phyloP scores from a whole-genome alignment of 1,140 invertebrate species.

The Bombus vancouverensis region DNA sequence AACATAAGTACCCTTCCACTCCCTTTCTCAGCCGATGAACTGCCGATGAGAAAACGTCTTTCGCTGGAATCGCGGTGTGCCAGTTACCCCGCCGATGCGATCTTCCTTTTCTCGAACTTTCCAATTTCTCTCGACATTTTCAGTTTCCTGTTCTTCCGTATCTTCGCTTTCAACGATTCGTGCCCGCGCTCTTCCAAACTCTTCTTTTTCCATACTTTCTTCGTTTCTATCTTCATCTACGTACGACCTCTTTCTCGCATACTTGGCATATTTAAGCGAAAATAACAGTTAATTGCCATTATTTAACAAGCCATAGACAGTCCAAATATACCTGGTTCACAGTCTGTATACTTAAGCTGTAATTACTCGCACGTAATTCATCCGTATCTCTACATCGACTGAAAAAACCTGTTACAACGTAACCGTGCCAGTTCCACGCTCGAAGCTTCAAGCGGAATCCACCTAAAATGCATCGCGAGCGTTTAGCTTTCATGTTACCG shows the following conservation, averaged over 20 bases:
- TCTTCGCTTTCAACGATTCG: background rate
- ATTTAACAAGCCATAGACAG: too few species aligned
- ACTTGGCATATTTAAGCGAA: background rate
- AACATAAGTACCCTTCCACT: background rate
- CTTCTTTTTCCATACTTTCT: background rate
- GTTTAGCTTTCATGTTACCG: background rate
- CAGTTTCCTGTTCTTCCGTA: background rate
- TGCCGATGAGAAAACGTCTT: background rate
- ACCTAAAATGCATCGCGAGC: too few species aligned
- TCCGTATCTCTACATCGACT: background rate
- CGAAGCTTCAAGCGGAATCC: too few species aligned
- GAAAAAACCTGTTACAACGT: background rate
- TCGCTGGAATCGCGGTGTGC: background rate
- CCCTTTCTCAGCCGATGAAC: background rate
- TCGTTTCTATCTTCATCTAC: background rate
- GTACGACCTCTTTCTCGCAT: too few species aligned
- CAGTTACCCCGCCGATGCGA: background rate
- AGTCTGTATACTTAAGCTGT: background rate
- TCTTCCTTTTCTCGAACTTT: background rate
- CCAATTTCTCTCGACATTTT: background rate
- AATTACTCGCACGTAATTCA: background rate
- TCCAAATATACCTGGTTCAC: background rate
- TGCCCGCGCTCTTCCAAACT: too few species aligned
- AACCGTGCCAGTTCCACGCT: background rate
- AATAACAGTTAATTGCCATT: background rate